Conservation (phyloP, 1,140 invertebrate genomes). For the Scaptodrosophila lebanonensis region DNA sequence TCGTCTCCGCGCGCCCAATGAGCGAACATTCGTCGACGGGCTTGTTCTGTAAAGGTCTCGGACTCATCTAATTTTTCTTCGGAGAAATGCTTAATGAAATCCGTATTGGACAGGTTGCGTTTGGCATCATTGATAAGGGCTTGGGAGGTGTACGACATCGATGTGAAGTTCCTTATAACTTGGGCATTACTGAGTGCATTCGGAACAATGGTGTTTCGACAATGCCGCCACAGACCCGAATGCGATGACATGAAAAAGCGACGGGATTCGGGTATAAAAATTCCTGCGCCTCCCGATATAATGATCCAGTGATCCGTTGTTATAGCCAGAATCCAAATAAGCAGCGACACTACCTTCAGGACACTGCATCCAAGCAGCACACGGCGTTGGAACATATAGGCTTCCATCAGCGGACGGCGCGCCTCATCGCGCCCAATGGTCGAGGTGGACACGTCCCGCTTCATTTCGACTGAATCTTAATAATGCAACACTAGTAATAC, state of each 20-base stretch:
- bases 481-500: too few relatives aligned
- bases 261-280: conserved; percentile 79
- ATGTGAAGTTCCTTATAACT: conserved; percentile 70
- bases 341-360: conserved; percentile 82
- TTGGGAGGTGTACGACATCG: conserved; percentile 58
- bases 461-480: conserved; percentile 40
- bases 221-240: conserved; percentile 85
- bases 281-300: conserved; percentile 80
- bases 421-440: conserved; percentile 78
- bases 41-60: conserved; percentile 64
- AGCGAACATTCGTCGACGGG: conserved; percentile 71
- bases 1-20: conserved; percentile 69
- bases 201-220: conserved; percentile 77
- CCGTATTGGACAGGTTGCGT: conserved; percentile 47
- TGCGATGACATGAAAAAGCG: conserved; percentile 81
- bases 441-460: conserved; percentile 79
- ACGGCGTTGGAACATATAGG: conserved; percentile 84
- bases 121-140: conserved; percentile 53
- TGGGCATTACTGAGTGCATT: conserved; percentile 55
- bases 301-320: conserved; percentile 87
- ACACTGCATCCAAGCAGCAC: conserved; percentile 84
- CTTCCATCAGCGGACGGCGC: conserved; percentile 79
- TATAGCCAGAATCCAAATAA: conserved; percentile 86
- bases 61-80: conserved; percentile 33
- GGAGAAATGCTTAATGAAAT: conserved; percentile 59